phyloP scores from a whole-genome alignment of 2,888 invertebrate species.

The Cheilosia urbana region DNA sequence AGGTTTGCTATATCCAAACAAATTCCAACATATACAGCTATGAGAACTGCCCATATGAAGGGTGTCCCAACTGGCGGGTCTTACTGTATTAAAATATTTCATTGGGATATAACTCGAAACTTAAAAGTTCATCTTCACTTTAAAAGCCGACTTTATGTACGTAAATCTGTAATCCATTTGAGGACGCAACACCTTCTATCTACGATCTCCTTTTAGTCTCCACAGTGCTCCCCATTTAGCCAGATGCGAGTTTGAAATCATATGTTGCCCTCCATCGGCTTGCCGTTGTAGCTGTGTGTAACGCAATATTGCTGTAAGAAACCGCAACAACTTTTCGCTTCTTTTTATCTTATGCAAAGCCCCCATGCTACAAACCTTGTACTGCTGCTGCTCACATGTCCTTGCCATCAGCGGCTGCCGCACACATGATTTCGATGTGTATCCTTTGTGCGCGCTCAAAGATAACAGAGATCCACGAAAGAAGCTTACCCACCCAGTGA shows the following conservation, averaged over 20 bases:
- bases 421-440: slow-evolving; percentile 20
- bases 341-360: slow-evolving; percentile 30
- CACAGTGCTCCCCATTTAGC: slow-evolving; percentile 39
- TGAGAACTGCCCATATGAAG: no score
- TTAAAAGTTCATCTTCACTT: no score
- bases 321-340: slow-evolving; percentile 63
- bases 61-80: no score
- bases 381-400: slow-evolving; percentile 29
- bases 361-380: neutral
- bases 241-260: slow-evolving; percentile 48
- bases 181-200: no score
- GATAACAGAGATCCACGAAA: slow-evolving; percentile 32
- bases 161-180: no score
- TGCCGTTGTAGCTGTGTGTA: slow-evolving; percentile 6
- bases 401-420: slow-evolving; percentile 43
- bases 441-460: slow-evolving; percentile 42
- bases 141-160: no score
- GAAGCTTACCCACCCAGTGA: slow-evolving; percentile 8
- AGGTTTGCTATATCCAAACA: no score
- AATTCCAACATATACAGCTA: no score
- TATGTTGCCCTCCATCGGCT: slow-evolving; percentile 47
- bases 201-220: slow-evolving; percentile 14
- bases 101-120: no score
- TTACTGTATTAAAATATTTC: no score
- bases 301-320: slow-evolving; percentile 58